Percentiles rank a stretch among this genome's conserved stretches.
Evolutionary conservation across 2,797 vertebrate genomes (phyloP).

Genomic region (Gymnocypris eckloni): DNA sequence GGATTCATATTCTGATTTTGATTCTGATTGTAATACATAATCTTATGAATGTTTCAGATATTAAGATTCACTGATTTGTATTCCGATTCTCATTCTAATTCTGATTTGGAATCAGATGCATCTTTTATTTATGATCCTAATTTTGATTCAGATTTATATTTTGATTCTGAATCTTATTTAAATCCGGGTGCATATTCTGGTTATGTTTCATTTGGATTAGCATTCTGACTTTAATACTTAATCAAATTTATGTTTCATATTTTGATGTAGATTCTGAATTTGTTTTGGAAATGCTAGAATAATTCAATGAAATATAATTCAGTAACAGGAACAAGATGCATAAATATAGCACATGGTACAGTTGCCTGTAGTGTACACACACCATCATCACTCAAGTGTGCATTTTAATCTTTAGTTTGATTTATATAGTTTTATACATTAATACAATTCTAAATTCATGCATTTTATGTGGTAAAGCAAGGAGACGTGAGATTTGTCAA

Average conservation of each 20-base stretch:
- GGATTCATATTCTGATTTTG: neutral
- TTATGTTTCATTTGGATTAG: neutral
- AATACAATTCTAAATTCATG: neutral
- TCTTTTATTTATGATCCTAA: neutral
- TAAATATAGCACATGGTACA: neutral
- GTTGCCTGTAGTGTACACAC: neutral
- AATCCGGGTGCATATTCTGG: neutral
- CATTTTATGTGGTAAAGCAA: neutral
- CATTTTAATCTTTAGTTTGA: neutral
- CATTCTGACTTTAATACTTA: too few relatives aligned
- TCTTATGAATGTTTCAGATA: neutral
- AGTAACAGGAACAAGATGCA: neutral
- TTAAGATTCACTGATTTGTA: neutral
- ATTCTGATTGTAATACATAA: neutral
- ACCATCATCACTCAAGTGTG: neutral
- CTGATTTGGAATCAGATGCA: neutral
- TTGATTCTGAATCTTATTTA: neutral
- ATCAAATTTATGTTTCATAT: neutral
- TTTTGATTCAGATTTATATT: neutral
- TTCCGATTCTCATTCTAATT: neutral
- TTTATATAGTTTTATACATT: neutral
- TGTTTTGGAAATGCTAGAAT: neutral
- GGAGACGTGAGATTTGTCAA: neutral
- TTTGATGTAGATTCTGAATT: neutral
- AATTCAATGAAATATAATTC: neutral